phyloP scores from a whole-genome alignment of 1,140 invertebrate species.

The Macrobrachium rosenbergii region DNA sequence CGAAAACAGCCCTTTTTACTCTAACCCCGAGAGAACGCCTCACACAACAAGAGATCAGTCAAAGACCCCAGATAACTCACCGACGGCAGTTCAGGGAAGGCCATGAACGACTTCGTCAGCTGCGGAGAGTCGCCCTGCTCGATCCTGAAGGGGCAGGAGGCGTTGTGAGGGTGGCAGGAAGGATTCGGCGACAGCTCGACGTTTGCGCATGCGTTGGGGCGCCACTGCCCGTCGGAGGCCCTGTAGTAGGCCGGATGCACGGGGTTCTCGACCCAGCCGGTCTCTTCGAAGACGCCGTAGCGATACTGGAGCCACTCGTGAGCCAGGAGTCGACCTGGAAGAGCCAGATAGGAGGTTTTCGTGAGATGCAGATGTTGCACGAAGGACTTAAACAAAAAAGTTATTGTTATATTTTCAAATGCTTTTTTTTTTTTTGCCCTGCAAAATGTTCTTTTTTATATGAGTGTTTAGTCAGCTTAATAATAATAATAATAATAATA shows the following conservation, averaged over 20 bases:
- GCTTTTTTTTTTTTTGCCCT: no score
- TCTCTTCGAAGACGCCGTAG: constrained; percentile 69
- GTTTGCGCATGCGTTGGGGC: constrained; percentile 61
- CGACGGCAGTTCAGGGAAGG: constrained; percentile 52
- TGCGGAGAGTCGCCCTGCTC: constrained; percentile 37
- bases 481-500: no score
- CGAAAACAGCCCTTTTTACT: no score
- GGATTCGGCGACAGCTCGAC: constrained; percentile 19
- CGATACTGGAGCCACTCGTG: constrained; percentile 68
- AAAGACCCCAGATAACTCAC: constrained; percentile 31
- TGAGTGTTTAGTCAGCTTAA: no score
- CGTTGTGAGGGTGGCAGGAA: constrained; percentile 47
- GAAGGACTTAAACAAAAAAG: not conserved
- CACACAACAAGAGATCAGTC: not conserved
- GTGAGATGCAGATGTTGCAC: not conserved
- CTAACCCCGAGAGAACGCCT: not conserved
- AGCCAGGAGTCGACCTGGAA: constrained; percentile 71
- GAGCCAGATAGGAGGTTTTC: constrained; percentile 54
- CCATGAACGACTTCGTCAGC: constrained; percentile 60
- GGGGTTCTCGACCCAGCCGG: constrained; percentile 66
- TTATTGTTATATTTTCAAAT: no score
- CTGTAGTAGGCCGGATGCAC: constrained; percentile 67
- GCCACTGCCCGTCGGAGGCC: constrained; percentile 58
- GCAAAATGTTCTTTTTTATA: no score
- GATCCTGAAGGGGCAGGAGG: constrained; percentile 52